These are phyloP conservation scores for Pseudomyrmex gracilis DNA, from an alignment of 1,140 invertebrate species.

Conservation along the genomic window DNA sequence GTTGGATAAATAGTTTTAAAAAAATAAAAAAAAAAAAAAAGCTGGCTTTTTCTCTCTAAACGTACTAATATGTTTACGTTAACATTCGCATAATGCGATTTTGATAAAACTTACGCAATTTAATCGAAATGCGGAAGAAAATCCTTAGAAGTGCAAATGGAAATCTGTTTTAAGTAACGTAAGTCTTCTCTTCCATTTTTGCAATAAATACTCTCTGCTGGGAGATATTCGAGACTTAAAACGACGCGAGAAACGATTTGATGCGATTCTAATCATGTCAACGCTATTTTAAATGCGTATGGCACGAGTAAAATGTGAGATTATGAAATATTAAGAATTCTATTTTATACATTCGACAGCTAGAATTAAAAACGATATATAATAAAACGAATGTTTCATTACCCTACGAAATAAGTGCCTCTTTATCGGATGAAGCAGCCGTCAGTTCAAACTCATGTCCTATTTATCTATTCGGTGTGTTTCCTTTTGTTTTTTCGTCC, in stretches of 20 bases:
- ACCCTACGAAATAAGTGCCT: not conserved
- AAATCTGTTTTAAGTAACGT: slow-evolving; percentile 22
- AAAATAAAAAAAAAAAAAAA: not conserved
- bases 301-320: slow-evolving; percentile 13
- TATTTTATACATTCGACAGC: not conserved
- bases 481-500: no score
- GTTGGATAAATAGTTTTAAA: not conserved
- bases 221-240: not conserved
- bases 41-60: not conserved
- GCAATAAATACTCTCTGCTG: no score
- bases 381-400: slow-evolving; percentile 8
- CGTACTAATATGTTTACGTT: not conserved
- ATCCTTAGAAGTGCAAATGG: no score
- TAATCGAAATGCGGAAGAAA: no score
- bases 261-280: not conserved
- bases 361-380: no score
- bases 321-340: slow-evolving; percentile 7
- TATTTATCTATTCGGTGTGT: no score
- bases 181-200: not conserved
- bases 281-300: slow-evolving; percentile 3
- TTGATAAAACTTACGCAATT: no score
- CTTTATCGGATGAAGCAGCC: no score
- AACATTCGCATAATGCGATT: no score
- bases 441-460: no score
- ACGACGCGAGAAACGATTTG: not conserved